These are phyloP conservation scores for Morone saxatilis DNA, from an alignment of 2,113 vertebrate genomes.

Conservation along the genomic window DNA sequence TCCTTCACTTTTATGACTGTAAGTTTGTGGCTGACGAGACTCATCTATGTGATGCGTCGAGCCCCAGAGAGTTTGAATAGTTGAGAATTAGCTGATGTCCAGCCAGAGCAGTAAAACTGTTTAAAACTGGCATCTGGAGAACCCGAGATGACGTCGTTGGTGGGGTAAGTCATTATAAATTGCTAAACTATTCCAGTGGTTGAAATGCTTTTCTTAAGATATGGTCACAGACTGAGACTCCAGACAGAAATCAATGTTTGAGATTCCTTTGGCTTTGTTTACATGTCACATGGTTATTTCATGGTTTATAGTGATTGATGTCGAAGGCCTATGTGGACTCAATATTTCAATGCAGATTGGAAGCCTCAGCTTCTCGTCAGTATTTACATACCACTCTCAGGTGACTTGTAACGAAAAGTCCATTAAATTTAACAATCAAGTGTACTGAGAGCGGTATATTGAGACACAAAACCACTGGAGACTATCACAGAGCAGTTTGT, in stretches of 20 bases:
- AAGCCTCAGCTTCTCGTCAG: slow-evolving; percentile 53
- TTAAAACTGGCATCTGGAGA: slow-evolving; percentile 58
- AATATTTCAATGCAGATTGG: slow-evolving; percentile 66
- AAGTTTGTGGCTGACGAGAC: slow-evolving; percentile 40
- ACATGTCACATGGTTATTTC: slow-evolving; percentile 63
- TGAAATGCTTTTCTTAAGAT: slow-evolving; percentile 53
- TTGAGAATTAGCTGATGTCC: slow-evolving; percentile 45
- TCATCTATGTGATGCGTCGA: slow-evolving; percentile 36
- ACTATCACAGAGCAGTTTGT: slow-evolving; percentile 27
- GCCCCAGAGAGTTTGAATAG: slow-evolving; percentile 39
- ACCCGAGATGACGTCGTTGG: slow-evolving; percentile 45
- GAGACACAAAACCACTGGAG: slow-evolving; percentile 75
- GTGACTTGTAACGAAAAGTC: slow-evolving; percentile 73
- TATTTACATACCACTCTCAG: slow-evolving; percentile 71
- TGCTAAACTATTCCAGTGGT: slow-evolving; percentile 53
- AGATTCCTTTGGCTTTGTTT: slow-evolving; percentile 63
- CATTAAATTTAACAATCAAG: slow-evolving; percentile 82
- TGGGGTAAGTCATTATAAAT: slow-evolving; percentile 48
- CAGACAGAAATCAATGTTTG: slow-evolving; percentile 60
- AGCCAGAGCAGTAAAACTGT: slow-evolving; percentile 47
- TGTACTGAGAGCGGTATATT: slow-evolving; percentile 77
- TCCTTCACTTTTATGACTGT: slow-evolving; percentile 28
- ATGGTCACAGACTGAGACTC: slow-evolving; percentile 41
- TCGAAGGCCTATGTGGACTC: slow-evolving; percentile 45
- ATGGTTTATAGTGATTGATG: slow-evolving; percentile 68